A percentile compares a stretch with the other conserved stretches of the same genome.
These are phyloP conservation scores for Listrodromus nycthemerus DNA, from an alignment of 2,888 invertebrate species.

Conservation along the genomic window DNA sequence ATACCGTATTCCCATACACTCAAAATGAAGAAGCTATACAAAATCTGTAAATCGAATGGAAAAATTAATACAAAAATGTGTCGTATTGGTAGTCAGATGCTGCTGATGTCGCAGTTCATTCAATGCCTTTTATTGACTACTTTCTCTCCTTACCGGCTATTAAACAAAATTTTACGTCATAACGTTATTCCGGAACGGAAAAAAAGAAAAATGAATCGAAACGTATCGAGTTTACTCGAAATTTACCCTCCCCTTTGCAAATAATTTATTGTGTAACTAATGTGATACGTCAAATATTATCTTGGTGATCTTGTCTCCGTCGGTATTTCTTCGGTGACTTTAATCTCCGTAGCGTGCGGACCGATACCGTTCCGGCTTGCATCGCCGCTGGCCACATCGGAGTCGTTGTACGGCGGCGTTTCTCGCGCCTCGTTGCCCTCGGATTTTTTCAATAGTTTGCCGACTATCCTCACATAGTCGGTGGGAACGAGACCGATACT, in stretches of 20 bases:
- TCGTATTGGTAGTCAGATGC: not conserved
- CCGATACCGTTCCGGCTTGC: not conserved
- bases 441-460: constrained; percentile 78
- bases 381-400: not conserved
- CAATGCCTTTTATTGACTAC: not conserved
- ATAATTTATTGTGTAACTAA: not conserved
- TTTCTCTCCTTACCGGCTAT: not conserved
- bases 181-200: not conserved
- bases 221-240: not conserved
- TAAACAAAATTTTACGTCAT: not conserved
- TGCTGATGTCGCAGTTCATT: not conserved
- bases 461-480: constrained; percentile 79
- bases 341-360: not conserved
- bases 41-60: constrained; percentile 28
- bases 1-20: constrained; percentile 50
- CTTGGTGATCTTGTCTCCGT: not conserved
- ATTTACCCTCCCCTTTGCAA: not conserved
- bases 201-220: not conserved
- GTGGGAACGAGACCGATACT: constrained; percentile 80
- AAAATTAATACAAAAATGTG: constrained; percentile 4
- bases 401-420: not conserved
- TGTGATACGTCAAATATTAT: not conserved
- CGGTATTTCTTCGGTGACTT: not conserved
- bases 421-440: constrained; percentile 51
- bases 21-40: constrained; percentile 14